These are phyloP conservation scores for Acipenser ruthenus DNA, from an alignment of 2,797 vertebrate genomes.

Conservation along the genomic window DNA sequence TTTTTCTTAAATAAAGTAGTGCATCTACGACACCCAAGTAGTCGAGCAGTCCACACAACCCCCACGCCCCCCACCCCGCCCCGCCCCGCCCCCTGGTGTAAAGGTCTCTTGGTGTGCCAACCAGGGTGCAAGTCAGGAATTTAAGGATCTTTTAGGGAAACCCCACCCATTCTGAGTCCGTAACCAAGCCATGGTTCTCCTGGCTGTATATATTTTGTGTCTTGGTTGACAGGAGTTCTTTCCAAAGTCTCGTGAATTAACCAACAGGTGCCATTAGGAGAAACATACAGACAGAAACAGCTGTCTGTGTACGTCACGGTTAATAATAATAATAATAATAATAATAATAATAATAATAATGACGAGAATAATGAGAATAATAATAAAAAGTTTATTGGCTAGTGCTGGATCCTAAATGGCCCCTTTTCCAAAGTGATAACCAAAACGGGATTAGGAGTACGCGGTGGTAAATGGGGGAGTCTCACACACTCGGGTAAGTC, in stretches of 20 bases:
- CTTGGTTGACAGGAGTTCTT: constrained; percentile 35
- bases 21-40: constrained; percentile 88
- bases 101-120: constrained; percentile 68
- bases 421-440: constrained; percentile 17
- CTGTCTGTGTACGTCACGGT: constrained; percentile 36
- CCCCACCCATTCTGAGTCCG: constrained; percentile 68
- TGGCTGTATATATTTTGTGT: constrained; percentile 34
- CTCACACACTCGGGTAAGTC: no score
- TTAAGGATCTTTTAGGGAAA: constrained; percentile 59
- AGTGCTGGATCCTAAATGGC: constrained; percentile 45
- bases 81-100: constrained; percentile 54
- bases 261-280: constrained; percentile 52
- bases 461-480: no score
- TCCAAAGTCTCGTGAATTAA: constrained; percentile 45
- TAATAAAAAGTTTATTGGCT: constrained; percentile 35
- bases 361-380: no score
- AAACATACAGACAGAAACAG: constrained; percentile 41
- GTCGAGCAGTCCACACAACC: constrained; percentile 73
- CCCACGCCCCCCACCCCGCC: no score
- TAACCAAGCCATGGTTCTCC: constrained; percentile 57
- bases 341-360: no score
- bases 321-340: constrained; percentile 24
- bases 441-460: no score
- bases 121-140: constrained; percentile 61
- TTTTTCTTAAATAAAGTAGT: constrained; percentile 99